phyloP scores from a whole-genome alignment of 2,113 vertebrate genomes.

The Menura novaehollandiae region DNA sequence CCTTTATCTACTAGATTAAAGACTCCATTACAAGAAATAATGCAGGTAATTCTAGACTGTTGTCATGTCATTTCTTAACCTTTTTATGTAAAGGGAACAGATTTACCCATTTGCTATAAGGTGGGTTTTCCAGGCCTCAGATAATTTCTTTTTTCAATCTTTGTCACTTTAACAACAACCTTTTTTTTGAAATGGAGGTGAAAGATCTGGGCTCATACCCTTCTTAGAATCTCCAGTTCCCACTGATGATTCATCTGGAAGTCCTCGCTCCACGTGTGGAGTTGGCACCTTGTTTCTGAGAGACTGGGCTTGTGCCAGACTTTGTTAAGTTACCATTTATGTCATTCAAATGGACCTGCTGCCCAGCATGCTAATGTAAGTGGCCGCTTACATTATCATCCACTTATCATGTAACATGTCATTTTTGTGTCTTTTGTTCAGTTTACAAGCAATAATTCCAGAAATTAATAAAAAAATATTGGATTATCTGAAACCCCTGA shows the following conservation, averaged over 20 bases:
- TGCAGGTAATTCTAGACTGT: neutral
- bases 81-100: constrained; percentile 10
- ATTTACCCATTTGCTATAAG: neutral
- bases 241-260: neutral
- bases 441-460: neutral
- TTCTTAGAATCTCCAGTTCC: neutral
- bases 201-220: neutral
- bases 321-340: neutral
- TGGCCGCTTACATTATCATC: neutral
- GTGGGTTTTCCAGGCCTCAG: neutral
- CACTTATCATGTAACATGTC: neutral
- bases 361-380: neutral
- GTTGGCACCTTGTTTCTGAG: neutral
- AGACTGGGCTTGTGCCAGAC: neutral
- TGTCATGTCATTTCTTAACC: neutral
- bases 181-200: neutral
- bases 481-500: neutral
- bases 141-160: neutral
- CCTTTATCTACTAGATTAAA: constrained; percentile 29
- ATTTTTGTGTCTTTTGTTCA: neutral
- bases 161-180: neutral
- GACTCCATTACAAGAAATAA: constrained; percentile 6
- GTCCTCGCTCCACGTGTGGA: neutral
- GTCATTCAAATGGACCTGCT: neutral
- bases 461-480: neutral